phyloP scores from a whole-genome alignment of 92 coral and sea anemone species.

The Phenganax subtilis region DNA sequence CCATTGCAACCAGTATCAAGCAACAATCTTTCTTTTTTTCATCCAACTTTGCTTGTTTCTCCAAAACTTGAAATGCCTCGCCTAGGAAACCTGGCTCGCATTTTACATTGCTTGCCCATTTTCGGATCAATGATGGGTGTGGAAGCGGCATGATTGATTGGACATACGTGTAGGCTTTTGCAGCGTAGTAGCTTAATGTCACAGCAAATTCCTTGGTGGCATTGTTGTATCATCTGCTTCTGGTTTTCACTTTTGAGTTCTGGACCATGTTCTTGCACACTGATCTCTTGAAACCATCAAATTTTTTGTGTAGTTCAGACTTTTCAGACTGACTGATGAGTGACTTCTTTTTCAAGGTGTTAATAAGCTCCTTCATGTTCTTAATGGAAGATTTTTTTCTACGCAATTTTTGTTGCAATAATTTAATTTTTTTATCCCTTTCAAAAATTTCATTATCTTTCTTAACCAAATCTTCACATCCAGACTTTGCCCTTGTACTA shows the following conservation, averaged over 20 bases:
- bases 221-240: neutral
- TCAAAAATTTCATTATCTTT: neutral
- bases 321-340: neutral
- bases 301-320: neutral
- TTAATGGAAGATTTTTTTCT: neutral
- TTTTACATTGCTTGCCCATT: neutral
- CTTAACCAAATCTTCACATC: neutral
- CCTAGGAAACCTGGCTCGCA: neutral
- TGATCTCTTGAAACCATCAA: neutral
- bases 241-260: neutral
- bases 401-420: neutral
- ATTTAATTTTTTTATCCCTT: neutral
- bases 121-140: constrained; percentile 5
- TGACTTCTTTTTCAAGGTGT: neutral
- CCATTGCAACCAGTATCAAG: neutral
- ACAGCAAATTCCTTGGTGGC: neutral
- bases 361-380: neutral
- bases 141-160: neutral
- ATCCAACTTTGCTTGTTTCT: constrained; percentile 11
- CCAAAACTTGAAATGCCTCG: constrained; percentile 17
- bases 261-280: neutral
- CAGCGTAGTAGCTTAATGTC: neutral
- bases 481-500: neutral
- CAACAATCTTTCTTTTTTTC: constrained; percentile 13
- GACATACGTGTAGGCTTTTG: neutral